Base-by-base conservation (phyloP, 2,888 invertebrate genomes). In the Polyommatus icarus region DNA sequence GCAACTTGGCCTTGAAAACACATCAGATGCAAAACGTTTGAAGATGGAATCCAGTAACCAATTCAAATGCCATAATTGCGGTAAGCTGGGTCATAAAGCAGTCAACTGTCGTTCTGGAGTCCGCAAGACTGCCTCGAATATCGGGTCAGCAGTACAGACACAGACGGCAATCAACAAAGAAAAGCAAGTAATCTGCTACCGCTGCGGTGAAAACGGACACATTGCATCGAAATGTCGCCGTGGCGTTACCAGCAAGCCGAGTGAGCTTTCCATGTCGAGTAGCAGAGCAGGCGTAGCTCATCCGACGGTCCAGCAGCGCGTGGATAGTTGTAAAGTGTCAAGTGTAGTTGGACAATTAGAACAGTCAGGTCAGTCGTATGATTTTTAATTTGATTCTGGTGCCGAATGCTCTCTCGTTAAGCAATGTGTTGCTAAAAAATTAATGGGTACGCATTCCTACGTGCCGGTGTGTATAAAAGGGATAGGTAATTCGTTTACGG, bases 351-450 rank as follows among this genome's bases (percentile, higher is more conserved):
- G 71, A 18, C 29, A 24, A 24, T 71, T 71, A 71, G 29, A 12
- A 71, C 71, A 71, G 8, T 71, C 71, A 29, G 71, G 71, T 29
- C 32, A 71, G 71, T 71, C 71, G 50, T 10, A 50, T 50, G 15
- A 50, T 36, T 50, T 50, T 50, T 50, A 50, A 15, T 50, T 50
- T 50, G 15, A 57, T 57, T 57, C 57, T 57, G 57, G 57, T 18
- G 57, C 57, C n/a, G 5, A 57, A 18, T 57, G 57, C 57, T 57
- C 57, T 18, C 57, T 57, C 6, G 18, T 57, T 57, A 57, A 6
- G 18, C 18, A 57, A 29, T 32, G 8, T 36, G 29, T 36, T 18
- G 36, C 32, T n/a, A 15, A 4, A 15, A 72, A 72, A 72, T 72
- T 72, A 3, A 6, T 29, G 10, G 71, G 36, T 7, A 32, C 29